These are phyloP conservation scores for Aldabrachelys gigantea DNA, from an alignment of 2,113 vertebrate genomes.

Conservation along the genomic window DNA sequence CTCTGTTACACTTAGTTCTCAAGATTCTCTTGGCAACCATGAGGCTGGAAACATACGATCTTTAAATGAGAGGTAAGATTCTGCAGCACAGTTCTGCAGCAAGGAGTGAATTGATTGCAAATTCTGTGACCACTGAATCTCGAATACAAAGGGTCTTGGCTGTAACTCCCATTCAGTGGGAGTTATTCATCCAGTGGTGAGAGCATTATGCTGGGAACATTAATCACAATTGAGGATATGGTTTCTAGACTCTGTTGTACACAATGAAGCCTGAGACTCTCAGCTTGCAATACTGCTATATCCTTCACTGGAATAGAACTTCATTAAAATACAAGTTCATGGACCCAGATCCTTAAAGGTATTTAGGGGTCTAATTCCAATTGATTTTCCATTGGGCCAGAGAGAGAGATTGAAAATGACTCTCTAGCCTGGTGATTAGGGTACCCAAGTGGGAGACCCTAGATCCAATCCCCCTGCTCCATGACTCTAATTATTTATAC, in stretches of 20 bases:
- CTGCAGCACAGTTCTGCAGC: neutral
- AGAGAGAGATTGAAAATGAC: neutral
- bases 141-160: neutral
- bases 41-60: neutral
- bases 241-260: neutral
- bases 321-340: accelerated
- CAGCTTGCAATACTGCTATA: neutral
- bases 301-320: neutral
- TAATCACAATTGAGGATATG: accelerated
- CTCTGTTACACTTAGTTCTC: neutral
- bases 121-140: neutral
- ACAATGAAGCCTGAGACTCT: neutral
- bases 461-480: neutral
- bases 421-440: neutral
- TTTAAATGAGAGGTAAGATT: slow-evolving; percentile 17
- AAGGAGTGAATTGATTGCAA: neutral
- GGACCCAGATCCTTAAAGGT: neutral
- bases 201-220: neutral
- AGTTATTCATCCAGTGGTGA: neutral
- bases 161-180: neutral
- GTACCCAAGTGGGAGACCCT: neutral
- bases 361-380: neutral
- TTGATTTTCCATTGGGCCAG: neutral
- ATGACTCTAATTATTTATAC: neutral
- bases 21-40: neutral